These are phyloP conservation scores for Pelusios castaneus DNA, from an alignment of 2,113 vertebrate species.

Conservation along the genomic window DNA sequence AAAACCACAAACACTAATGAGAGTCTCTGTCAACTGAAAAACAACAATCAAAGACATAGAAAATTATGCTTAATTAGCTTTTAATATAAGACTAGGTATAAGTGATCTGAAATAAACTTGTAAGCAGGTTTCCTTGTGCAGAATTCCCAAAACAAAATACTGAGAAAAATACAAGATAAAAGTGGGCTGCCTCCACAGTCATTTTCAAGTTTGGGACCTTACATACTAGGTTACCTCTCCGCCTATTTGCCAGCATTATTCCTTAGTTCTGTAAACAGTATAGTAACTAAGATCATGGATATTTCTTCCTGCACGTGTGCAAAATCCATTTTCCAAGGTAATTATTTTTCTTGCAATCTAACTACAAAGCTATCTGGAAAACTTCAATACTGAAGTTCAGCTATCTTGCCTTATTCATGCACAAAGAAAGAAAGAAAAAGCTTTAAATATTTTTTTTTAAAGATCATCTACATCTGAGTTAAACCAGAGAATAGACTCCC, in stretches of 20 bases:
- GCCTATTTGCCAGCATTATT: background rate
- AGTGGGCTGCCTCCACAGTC: background rate
- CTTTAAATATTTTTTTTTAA: background rate
- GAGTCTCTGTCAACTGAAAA: background rate
- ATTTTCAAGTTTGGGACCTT: background rate
- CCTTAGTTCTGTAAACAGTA: background rate
- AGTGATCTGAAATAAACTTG: background rate
- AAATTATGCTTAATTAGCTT: background rate
- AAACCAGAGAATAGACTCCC: background rate
- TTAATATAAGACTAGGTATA: background rate
- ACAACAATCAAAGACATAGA: background rate
- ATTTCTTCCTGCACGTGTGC: fast-evolving
- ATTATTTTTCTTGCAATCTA: background rate
- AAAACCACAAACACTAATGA: background rate
- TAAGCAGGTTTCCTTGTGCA: background rate
- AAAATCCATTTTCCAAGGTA: background rate
- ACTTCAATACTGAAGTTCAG: fast-evolving
- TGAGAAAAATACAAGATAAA: background rate
- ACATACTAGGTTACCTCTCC: background rate
- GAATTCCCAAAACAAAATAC: background rate
- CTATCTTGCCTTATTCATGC: background rate
- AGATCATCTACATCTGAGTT: background rate
- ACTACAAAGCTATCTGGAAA: background rate
- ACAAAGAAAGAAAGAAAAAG: background rate
- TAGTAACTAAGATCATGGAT: background rate